These are phyloP conservation scores for Pelochelys cantorii DNA, from an alignment of 2,797 vertebrate species.

Conservation along the genomic window DNA sequence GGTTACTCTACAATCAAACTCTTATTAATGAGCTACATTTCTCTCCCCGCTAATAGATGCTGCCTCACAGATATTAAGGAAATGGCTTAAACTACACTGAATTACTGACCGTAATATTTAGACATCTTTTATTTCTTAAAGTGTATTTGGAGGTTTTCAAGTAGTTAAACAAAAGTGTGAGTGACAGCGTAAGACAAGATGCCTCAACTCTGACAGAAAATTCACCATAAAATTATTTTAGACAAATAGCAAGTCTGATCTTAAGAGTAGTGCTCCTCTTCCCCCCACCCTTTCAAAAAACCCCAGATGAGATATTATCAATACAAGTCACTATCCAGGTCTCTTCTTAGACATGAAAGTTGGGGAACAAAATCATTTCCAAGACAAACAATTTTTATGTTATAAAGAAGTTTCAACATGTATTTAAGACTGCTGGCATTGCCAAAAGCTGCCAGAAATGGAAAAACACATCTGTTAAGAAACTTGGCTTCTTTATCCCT, in stretches of 20 bases:
- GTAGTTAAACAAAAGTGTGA: conserved; percentile 1
- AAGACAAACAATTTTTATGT: not conserved
- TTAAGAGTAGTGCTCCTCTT: not conserved
- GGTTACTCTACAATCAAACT: not conserved
- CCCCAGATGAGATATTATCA: not conserved
- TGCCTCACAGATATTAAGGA: not conserved
- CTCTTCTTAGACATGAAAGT: not conserved
- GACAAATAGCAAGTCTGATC: not conserved
- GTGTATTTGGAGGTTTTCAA: not conserved
- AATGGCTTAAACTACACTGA: not conserved
- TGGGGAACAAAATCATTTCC: not conserved
- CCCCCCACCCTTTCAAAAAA: too few relatives aligned
- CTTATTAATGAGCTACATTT: not conserved
- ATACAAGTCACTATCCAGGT: not conserved
- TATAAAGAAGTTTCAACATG: conserved; percentile 35
- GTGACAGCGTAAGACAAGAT: conserved; percentile 8
- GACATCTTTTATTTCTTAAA: not conserved
- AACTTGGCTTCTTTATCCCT: not conserved
- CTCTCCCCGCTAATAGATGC: not conserved
- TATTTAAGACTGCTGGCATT: not conserved
- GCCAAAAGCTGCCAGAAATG: not conserved
- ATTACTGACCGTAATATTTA: not conserved
- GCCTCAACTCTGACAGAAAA: not conserved
- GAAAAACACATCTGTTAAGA: not conserved
- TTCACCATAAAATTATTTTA: not conserved